phyloP scores from a whole-genome alignment of 2,797 vertebrate genomes.

The Mus minutoides region DNA sequence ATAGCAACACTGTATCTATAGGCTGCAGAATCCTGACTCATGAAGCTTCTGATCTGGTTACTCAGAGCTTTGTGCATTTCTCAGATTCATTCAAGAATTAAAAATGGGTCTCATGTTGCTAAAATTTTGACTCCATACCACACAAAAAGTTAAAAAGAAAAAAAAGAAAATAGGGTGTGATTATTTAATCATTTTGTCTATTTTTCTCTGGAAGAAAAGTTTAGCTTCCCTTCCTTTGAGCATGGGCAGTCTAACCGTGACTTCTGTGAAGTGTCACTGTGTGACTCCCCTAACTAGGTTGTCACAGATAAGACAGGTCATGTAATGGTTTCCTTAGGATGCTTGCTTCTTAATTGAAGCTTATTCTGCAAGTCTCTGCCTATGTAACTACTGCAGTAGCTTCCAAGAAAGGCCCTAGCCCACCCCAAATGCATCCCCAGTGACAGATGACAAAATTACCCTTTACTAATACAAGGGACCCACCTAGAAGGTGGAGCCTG shows the following conservation, averaged over 20 bases:
- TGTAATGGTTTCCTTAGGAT: neutral
- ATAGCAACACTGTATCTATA: neutral
- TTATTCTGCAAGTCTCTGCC: neutral
- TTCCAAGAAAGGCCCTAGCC: neutral
- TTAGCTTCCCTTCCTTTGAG: neutral
- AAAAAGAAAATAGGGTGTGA: neutral
- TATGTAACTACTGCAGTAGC: neutral
- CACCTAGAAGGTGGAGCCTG: neutral
- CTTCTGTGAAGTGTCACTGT: neutral
- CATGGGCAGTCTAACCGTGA: neutral
- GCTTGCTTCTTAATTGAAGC: neutral
- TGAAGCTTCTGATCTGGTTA: neutral
- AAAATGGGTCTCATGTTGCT: neutral
- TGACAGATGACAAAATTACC: neutral
- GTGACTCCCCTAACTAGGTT: neutral
- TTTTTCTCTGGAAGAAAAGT: neutral
- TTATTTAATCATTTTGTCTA: neutral
- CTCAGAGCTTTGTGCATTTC: neutral
- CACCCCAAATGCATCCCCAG: neutral
- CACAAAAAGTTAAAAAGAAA: neutral
- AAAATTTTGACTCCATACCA: too few relatives aligned
- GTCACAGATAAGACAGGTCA: neutral
- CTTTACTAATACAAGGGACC: neutral
- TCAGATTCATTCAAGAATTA: conserved; percentile 3
- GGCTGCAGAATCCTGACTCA: neutral